Percentiles rank a stretch among this genome's conserved stretches.
Evolutionary conservation across 2,888 invertebrate species (phyloP).

Genomic region (Neelides folsomi): DNA sequence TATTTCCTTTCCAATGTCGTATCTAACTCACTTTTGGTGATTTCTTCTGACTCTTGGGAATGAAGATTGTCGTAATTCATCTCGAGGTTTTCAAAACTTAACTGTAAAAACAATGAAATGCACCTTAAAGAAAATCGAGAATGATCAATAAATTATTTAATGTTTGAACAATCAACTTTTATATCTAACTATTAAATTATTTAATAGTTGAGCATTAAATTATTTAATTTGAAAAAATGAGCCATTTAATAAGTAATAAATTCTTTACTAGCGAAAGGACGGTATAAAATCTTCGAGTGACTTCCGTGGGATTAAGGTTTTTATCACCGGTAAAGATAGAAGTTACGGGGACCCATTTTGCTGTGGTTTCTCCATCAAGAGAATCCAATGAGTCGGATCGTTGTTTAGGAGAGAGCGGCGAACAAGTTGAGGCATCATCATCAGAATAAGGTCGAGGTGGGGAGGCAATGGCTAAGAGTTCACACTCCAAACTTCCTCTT

Average conservation of each 20-base stretch:
- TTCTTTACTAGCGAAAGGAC: conserved; percentile 29
- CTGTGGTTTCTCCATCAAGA: neutral
- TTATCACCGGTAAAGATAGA: conserved; percentile 30
- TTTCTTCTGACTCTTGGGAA: conserved; percentile 26
- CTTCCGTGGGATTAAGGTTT: conserved; percentile 27
- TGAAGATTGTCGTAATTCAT: conserved; percentile 30
- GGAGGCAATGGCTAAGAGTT: conserved; percentile 8
- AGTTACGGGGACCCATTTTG: conserved; percentile 24
- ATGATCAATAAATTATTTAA: too few species aligned
- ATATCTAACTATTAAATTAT: neutral
- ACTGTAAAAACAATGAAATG: conserved; percentile 15
- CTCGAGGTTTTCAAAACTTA: conserved; percentile 30
- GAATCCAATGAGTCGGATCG: neutral
- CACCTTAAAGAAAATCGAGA: neutral
- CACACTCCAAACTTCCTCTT: conserved; percentile 6
- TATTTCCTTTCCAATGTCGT: conserved; percentile 20
- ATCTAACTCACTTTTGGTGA: conserved; percentile 13
- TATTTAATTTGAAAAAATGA: too few species aligned
- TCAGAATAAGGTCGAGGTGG: conserved; percentile 4
- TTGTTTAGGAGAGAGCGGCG: neutral
- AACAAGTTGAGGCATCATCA: neutral
- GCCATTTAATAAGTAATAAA: too few species aligned
- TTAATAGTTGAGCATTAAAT: too few species aligned
- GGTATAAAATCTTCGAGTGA: conserved; percentile 28
- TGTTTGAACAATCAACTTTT: too few species aligned